Evolutionary conservation across 2,113 vertebrate genomes (phyloP).

Genomic region (Alosa alosa): DNA sequence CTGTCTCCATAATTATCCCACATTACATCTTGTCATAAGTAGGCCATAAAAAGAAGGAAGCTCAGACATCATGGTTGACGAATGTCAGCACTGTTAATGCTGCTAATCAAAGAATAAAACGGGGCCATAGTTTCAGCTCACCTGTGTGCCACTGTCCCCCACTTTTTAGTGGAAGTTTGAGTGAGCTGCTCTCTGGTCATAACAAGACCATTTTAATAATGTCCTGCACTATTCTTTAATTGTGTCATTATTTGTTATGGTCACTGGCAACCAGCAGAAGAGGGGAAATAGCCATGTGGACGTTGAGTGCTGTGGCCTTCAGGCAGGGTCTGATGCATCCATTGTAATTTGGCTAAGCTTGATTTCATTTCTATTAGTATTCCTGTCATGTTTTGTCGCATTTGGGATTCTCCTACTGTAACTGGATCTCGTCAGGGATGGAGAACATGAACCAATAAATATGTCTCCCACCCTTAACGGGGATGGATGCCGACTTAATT

Average conservation of each 20-base stretch:
- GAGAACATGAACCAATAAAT: conserved; percentile 24
- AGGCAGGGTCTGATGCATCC: not conserved
- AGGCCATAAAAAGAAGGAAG: conserved; percentile 4
- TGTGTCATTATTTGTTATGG: conserved; percentile 26
- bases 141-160: not conserved
- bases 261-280: conserved; percentile 12
- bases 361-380: conserved; percentile 33
- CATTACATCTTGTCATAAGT: conserved; percentile 30
- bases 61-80: not conserved
- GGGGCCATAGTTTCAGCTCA: conserved; percentile 1
- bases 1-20: conserved; percentile 21
- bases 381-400: conserved; percentile 26
- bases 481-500: conserved; percentile 26
- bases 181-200: conserved; percentile 2
- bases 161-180: not conserved
- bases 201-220: conserved; percentile 23
- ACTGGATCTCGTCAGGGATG: conserved; percentile 25
- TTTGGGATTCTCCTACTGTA: conserved; percentile 24
- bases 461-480: conserved; percentile 5
- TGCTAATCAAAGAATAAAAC: conserved; percentile 31
- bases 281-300: not conserved
- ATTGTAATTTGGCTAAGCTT: conserved; percentile 28
- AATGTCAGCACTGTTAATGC: conserved; percentile 8
- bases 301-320: not conserved
- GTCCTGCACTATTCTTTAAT: conserved; percentile 24